phyloP scores from a whole-genome alignment of 2,888 invertebrate species.

The Gibbula magus region DNA sequence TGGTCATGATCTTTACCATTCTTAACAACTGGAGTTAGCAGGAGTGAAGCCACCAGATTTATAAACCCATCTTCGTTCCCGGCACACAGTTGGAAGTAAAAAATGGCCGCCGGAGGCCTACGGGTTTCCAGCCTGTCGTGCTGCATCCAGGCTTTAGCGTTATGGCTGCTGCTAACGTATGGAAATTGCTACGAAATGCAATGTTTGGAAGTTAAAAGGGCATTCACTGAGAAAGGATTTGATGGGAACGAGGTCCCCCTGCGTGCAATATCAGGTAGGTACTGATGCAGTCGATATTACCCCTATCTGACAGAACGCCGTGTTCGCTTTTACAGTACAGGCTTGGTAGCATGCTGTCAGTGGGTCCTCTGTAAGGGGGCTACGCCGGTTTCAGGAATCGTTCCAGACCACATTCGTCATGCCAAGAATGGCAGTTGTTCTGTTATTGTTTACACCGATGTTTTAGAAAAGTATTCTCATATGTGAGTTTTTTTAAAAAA shows the following conservation, averaged over 20 bases:
- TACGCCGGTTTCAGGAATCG: too few species aligned
- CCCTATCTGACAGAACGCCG: background rate
- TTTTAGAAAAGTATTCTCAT: too few species aligned
- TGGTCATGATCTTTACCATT: constrained; percentile 25
- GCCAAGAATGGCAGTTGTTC: too few species aligned
- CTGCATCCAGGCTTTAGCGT: constrained; percentile 42
- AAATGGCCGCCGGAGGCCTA: constrained; percentile 51
- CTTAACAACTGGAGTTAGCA: background rate
- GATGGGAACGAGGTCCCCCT: constrained; percentile 86
- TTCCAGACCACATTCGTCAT: too few species aligned
- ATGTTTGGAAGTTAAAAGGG: constrained; percentile 83
- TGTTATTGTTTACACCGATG: too few species aligned
- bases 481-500: too few species aligned
- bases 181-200: constrained; percentile 79
- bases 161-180: constrained; percentile 44
- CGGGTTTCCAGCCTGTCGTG: constrained; percentile 27
- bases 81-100: constrained; percentile 28
- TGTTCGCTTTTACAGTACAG: too few species aligned
- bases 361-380: too few species aligned
- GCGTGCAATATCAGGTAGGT: constrained; percentile 79
- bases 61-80: background rate
- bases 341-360: too few species aligned
- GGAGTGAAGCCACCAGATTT: background rate
- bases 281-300: background rate
- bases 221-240: constrained; percentile 87